Conservation (phyloP, 2,797 vertebrate genomes). For the Diplodus puntazzo region DNA sequence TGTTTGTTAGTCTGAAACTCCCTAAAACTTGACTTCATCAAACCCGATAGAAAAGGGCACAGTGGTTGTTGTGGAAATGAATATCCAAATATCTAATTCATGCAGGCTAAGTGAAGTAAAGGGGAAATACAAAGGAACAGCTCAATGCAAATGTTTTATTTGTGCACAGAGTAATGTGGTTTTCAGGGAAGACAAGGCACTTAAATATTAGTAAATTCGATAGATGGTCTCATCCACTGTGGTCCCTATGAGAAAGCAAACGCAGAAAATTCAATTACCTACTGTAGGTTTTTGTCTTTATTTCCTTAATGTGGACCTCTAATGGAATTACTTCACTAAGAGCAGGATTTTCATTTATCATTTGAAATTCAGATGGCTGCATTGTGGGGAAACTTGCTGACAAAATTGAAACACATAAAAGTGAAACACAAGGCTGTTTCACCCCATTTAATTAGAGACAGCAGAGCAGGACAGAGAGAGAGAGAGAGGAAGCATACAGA, state of each 20-base stretch:
- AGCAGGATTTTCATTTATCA: slow-evolving; percentile 90
- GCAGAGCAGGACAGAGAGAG: slow-evolving; percentile 47
- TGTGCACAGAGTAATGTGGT: slow-evolving; percentile 80
- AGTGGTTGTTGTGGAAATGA: slow-evolving; percentile 55
- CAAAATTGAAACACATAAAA: slow-evolving; percentile 87
- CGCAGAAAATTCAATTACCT: slow-evolving; percentile 84
- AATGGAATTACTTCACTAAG: slow-evolving; percentile 90
- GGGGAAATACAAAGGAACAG: slow-evolving; percentile 59
- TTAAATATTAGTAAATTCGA: slow-evolving; percentile 87
- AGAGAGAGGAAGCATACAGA: slow-evolving; percentile 35
- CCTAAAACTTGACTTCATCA: slow-evolving; percentile 47
- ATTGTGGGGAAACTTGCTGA: slow-evolving; percentile 91
- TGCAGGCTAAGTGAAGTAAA: slow-evolving; percentile 70
- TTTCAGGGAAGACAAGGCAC: slow-evolving; percentile 83
- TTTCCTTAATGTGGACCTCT: slow-evolving; percentile 88
- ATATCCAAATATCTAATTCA: slow-evolving; percentile 73
- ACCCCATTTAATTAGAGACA: slow-evolving; percentile 84
- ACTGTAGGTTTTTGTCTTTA: slow-evolving; percentile 88
- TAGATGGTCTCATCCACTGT: slow-evolving; percentile 77
- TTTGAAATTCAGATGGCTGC: slow-evolving; percentile 94
- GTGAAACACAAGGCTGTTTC: slow-evolving; percentile 81
- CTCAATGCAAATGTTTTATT: slow-evolving; percentile 82
- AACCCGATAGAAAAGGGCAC: slow-evolving; percentile 22
- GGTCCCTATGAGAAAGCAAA: slow-evolving; percentile 82
- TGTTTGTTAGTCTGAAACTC: slow-evolving; percentile 41